phyloP scores from a whole-genome alignment of 2,113 vertebrate genomes.

The Thamnophis sirtalis region DNA sequence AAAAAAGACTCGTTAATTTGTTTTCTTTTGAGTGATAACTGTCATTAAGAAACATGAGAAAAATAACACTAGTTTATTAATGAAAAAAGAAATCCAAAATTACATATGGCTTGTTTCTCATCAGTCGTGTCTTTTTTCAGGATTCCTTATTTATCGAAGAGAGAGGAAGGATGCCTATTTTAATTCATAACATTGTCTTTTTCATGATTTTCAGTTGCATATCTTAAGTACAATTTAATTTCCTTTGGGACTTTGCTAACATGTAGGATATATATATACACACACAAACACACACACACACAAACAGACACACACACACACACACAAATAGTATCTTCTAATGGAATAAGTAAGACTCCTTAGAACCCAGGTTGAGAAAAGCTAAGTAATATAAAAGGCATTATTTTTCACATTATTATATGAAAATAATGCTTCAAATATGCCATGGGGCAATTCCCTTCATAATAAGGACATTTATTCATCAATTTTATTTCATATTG shows the following conservation, averaged over 20 bases:
- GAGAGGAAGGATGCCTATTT: not conserved
- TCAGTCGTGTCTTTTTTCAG: not conserved
- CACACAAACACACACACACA: too few relatives aligned
- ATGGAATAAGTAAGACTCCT: not conserved
- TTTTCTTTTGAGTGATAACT: slow-evolving; percentile 11
- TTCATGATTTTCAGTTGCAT: not conserved
- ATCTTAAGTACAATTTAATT: not conserved
- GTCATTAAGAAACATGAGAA: slow-evolving; percentile 22
- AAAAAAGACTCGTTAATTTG: slow-evolving; percentile 25
- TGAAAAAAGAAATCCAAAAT: too few relatives aligned
- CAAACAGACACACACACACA: too few relatives aligned
- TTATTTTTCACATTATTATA: not conserved
- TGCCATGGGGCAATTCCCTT: not conserved
- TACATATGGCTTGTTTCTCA: too few relatives aligned
- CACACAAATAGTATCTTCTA: not conserved
- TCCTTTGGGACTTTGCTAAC: not conserved
- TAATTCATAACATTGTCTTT: not conserved
- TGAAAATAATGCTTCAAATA: not conserved
- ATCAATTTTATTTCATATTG: not conserved
- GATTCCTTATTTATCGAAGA: not conserved
- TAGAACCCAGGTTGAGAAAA: not conserved
- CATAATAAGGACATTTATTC: not conserved
- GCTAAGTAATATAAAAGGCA: not conserved
- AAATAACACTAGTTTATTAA: slow-evolving; percentile 30
- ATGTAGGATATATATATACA: too few relatives aligned